phyloP scores from a whole-genome alignment of 2,888 invertebrate species.

The Plusia festucae region DNA sequence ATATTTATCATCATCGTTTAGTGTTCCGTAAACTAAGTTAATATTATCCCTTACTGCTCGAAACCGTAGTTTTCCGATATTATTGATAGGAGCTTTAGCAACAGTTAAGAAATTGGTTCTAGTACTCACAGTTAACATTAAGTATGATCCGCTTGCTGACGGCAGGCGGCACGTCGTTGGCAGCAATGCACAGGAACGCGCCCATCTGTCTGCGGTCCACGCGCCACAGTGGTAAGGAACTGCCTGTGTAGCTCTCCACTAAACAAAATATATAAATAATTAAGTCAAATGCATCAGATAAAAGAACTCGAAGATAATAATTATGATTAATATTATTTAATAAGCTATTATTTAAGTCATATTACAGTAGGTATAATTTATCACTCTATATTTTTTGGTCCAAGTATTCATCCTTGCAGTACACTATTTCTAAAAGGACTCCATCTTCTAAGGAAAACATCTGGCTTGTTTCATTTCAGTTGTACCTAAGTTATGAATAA shows the following conservation, averaged over 20 bases:
- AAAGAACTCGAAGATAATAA: no score
- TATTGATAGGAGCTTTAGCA: not conserved
- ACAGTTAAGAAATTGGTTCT: not conserved
- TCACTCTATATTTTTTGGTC: no score
- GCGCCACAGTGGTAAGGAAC: slow-evolving; percentile 90
- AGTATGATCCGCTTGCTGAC: slow-evolving; percentile 96
- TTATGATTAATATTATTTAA: no score
- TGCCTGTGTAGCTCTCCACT: slow-evolving; percentile 94
- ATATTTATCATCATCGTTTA: not conserved
- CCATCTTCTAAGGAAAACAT: no score
- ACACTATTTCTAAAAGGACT: no score
- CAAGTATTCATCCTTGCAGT: no score
- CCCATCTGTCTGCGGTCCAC: slow-evolving; percentile 97
- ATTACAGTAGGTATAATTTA: no score
- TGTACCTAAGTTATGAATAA: no score
- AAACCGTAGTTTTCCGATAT: not conserved
- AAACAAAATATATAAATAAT: no score
- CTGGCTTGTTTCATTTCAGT: no score
- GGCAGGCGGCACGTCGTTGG: slow-evolving; percentile 97
- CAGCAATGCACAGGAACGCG: slow-evolving; percentile 96
- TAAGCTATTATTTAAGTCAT: no score
- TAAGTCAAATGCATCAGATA: no score
- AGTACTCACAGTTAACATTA: slow-evolving; percentile 96
- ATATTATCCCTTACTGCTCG: not conserved
- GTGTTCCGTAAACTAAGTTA: not conserved